Evolutionary conservation across 2,888 invertebrate genomes (phyloP), one percentile per base, ranked within the genome.

Genomic region (Nasonovia ribisnigri): DNA sequence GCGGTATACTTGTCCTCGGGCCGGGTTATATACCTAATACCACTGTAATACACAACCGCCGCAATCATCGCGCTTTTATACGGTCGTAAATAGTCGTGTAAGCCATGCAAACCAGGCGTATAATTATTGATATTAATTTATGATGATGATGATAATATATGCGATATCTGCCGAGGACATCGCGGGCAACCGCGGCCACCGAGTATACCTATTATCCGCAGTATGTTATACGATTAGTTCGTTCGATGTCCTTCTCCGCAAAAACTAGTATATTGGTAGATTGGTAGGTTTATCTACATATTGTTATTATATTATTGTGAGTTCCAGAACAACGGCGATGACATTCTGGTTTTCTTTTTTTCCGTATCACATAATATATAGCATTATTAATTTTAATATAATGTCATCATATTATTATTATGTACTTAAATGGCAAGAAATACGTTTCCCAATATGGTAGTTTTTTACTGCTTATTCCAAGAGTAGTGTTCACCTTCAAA

Each of bases 301-400:
- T 77, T 77, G 36, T 77, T 77, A 42, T 77, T 60, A 36, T n/a
- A 67, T 67, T n/a, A 67, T 67, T 77, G 20, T n/a, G 67, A 77
- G 20, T 36, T 10, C 20, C 36, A 77, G 77, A 77, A 77, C 77
- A 16, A 43, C 84, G n/a, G n/a, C 43, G 91, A 84, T 54, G 91
- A n/a, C 84, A 54, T 57, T 91, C 91, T 57, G 57, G 84, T 86
- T 84, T 91, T 86, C 29, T 57, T 88, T 88, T 89, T 57, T 89
- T 3, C 46, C 29, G 36, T 77, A 77, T 2, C 20, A 2, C 77
- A 2, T 77, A 36, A 77, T 20, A 36, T 77, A 20, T 8, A 77
- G 20, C 36, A 77, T 77, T 20, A 77, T 77, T 77, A 20, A 36
- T 77, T 77, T 77, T 20, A 36, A 77, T 20, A 20, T 77, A 77